Evolutionary conservation across 2,888 invertebrate species (phyloP), one percentile per base, ranked within the genome.

Genomic region (Cremastinae sp.): DNA sequence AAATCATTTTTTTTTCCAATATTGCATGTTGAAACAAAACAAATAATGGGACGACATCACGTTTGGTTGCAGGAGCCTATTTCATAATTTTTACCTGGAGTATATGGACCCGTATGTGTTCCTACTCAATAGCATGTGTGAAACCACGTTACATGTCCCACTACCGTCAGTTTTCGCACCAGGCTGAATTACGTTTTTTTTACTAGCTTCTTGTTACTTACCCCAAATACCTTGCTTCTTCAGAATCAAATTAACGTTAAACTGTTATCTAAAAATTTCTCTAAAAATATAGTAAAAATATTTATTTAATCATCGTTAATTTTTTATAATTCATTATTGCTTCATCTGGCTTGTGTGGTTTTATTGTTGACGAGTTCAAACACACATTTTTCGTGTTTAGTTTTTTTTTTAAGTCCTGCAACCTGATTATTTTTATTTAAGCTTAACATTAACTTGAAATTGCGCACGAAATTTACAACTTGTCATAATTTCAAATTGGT

Each of bases 81-180:
- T 89, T 89, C 89, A 89, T 89, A 89, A 89, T 88, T 89, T 89
- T 89, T 89, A 89, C 88, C 88, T 89, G 89, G 89, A 89, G 83
- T 89, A 89, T 89, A 89, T 89, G 89, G 89, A 89, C 86, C 88
- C 89, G 89, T 89, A 89, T 89, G 89, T 89, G 88, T 89, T 89
- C 89, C 89, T 89, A 88, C 87, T 89, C 88, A 89, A 88, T 89
- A 89, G 89, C 89, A 89, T 89, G 89, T 89, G 89, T 89, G 89
- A 89, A 89, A 89, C 87, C 85, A 89, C 88, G 84, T 89, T 88
- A 88, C 87, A 89, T 89, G 86, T 89, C 87, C 88, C 89, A 88
- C 86, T 89, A 88, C 88, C 87, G 88, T 89, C 86, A 89, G 88
- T 89, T 88, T 88, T 86, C 84, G 88, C 88, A 89, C 83, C 85